Evolutionary conservation across 2,113 vertebrate genomes (phyloP).

Genomic region (Climacteris rufus): DNA sequence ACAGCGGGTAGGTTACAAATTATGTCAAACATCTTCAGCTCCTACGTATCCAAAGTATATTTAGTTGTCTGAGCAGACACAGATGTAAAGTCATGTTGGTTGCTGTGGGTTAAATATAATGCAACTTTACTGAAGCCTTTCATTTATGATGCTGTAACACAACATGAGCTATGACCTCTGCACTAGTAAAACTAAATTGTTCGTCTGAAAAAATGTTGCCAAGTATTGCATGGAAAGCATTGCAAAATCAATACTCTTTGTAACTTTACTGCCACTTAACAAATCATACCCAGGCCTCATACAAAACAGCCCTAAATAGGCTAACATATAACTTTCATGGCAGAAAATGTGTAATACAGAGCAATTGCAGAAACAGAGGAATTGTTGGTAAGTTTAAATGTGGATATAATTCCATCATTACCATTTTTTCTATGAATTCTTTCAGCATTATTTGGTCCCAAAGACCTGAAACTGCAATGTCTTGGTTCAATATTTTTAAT

Average conservation of each 20-base stretch:
- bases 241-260: slow-evolving; percentile 30
- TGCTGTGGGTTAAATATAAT: neutral
- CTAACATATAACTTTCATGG: neutral
- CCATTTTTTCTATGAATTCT: neutral
- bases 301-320: neutral
- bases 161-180: neutral
- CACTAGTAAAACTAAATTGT: neutral
- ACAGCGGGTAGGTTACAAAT: neutral
- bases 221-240: neutral
- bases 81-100: neutral
- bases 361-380: neutral
- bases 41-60: neutral
- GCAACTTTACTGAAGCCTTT: neutral
- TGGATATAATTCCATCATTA: neutral
- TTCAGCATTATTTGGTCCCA: neutral
- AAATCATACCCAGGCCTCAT: slow-evolving; percentile 1
- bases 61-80: neutral
- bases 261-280: slow-evolving; percentile 11
- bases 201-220: neutral
- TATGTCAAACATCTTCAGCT: neutral
- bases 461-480: neutral
- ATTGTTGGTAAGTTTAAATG: neutral
- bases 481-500: neutral
- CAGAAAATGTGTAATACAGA: neutral
- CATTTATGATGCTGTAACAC: neutral